A percentile compares a stretch with the other conserved stretches of the same genome.
These are phyloP conservation scores for Strigamia crassipes DNA, from an alignment of 2,888 invertebrate genomes.

Conservation along the genomic window DNA sequence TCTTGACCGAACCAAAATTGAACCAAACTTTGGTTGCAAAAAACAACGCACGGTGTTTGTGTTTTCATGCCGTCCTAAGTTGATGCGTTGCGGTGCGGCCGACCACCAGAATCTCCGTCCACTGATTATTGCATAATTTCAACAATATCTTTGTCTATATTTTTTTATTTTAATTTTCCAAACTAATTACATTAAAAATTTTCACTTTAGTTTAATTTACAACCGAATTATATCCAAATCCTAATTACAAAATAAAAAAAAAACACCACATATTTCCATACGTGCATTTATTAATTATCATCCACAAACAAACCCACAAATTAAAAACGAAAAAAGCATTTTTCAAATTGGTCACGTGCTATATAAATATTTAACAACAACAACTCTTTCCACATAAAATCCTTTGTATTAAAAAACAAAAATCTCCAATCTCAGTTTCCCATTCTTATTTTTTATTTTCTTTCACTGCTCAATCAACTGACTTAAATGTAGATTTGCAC, in stretches of 20 bases:
- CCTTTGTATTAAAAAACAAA: not conserved
- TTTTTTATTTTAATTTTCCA: not conserved
- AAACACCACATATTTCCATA: not conserved
- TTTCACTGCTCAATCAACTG: not conserved
- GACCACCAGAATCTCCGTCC: no score
- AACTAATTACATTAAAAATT: not conserved
- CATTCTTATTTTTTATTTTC: not conserved
- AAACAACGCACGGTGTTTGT: no score
- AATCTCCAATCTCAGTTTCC: not conserved
- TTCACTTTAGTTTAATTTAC: constrained; percentile 19
- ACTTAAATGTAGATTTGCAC: constrained; percentile 33
- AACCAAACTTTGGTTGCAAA: no score
- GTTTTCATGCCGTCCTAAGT: no score
- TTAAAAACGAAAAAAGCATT: not conserved
- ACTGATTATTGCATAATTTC: no score
- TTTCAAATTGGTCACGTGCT: not conserved
- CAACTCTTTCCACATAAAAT: not conserved
- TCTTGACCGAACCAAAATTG: no score
- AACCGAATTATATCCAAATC: not conserved
- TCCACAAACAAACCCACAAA: not conserved
- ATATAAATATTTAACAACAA: not conserved
- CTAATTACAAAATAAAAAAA: not conserved
- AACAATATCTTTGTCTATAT: no score
- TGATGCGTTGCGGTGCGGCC: no score
- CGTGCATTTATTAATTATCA: constrained; percentile 11